Evolutionary conservation across 2,888 invertebrate species (phyloP), one percentile per base, ranked within the genome.

Genomic region (Andrena praecox): DNA sequence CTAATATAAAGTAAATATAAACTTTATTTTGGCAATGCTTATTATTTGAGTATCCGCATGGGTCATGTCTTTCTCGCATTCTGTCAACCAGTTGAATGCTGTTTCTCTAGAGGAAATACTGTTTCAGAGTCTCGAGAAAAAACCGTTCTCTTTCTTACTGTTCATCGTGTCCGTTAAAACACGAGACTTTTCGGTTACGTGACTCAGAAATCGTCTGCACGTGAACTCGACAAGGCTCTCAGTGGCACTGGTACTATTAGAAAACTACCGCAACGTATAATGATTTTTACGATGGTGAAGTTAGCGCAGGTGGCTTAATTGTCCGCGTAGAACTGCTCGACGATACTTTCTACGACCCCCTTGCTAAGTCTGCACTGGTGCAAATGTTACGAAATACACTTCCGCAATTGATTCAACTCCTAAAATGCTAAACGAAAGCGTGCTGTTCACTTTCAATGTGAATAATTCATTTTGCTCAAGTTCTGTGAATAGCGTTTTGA

Each of bases 261-360:
- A 72, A 78, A 83, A 80, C 72, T 56, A 79, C 73, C 29, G 66
- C 35, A 54, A 33, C 59, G 70, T 20, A 35, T 75, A 74, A 78
- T 64, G 59, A 77, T 62, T 75, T 24, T 72, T 42, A 77, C 68
- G 70, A 67, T 59, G 82, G 81, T 80, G 87, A 86, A 89, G 90
- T 90, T 90, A 90, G 85, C 88, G 85, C 77, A 71, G 80, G 67
- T 77, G 83, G 69, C 74, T 88, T 88, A 89, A 88, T 90, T 88
- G 84, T 80, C 71, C 62, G 59, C 68, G 75, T 62, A 67, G 48
- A 73, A 64, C 33, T 52, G 29, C 66, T 50, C 66, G 24, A 54
- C 5, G 56, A 35, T 31, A 60, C 27, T 59, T 71, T 85, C 75
- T 35, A 72, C 48, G 66, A 73, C 42, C 71, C 29, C 73, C 68